Evolutionary conservation across 1,140 invertebrate genomes (phyloP).

Genomic region (Ericerus pela): DNA sequence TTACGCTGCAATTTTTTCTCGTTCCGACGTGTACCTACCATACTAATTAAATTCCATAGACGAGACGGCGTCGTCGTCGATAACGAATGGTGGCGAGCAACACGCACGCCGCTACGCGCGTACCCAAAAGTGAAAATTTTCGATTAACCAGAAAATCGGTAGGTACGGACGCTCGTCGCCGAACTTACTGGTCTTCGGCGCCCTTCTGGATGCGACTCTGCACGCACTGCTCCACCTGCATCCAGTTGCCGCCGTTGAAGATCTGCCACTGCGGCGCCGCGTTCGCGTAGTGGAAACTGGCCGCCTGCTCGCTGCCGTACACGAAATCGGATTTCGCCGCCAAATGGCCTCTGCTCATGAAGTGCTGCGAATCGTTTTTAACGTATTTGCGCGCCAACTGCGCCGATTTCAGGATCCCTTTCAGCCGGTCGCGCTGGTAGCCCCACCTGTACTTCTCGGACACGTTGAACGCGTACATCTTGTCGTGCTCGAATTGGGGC

Average conservation of each 20-base stretch:
- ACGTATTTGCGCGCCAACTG: slow-evolving; percentile 2
- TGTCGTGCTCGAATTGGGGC: slow-evolving; percentile 2
- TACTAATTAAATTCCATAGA: no score
- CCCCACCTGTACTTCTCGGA: neutral
- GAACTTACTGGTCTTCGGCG: no score
- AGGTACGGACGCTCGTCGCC: no score
- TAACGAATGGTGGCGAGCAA: no score
- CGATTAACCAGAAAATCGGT: no score
- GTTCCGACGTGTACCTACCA: no score
- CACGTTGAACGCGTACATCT: neutral
- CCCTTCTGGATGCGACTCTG: neutral
- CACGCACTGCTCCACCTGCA: slow-evolving; percentile 18
- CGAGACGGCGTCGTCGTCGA: no score
- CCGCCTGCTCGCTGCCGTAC: slow-evolving; percentile 29
- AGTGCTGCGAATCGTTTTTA: slow-evolving; percentile 1
- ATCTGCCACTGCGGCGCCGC: slow-evolving; percentile 40
- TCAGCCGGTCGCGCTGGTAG: neutral
- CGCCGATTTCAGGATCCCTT: neutral
- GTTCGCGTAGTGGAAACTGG: slow-evolving; percentile 39
- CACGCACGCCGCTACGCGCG: no score
- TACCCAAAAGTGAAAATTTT: no score
- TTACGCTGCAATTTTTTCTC: no score
- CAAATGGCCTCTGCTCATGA: slow-evolving; percentile 31
- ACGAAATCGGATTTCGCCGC: slow-evolving; percentile 35
- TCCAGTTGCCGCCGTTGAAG: slow-evolving; percentile 42